Conservation (phyloP, 1,140 invertebrate species). For the Drosophila parabipectinata region DNA sequence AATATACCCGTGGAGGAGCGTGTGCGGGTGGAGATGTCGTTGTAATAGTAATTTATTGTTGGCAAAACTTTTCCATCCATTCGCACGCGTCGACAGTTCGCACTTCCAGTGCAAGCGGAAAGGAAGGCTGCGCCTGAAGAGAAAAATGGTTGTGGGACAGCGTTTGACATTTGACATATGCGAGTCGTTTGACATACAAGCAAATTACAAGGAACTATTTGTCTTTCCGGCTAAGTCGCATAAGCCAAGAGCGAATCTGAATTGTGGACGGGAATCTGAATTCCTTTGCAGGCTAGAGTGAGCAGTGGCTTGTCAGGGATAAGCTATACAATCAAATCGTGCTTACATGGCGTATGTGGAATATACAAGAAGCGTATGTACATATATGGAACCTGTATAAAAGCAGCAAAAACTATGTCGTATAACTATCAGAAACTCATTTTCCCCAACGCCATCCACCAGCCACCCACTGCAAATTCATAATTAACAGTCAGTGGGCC, state of each 20-base stretch:
- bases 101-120: conserved; percentile 13
- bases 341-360: not conserved
- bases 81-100: conserved; percentile 27
- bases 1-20: conserved; percentile 33
- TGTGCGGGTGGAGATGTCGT: conserved; percentile 62
- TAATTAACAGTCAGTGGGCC: conserved; percentile 32
- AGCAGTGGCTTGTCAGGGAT: not conserved
- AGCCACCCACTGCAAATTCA: conserved; percentile 9
- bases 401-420: too few relatives aligned
- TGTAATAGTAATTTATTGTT: conserved; percentile 80
- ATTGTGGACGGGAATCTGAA: conserved; percentile 17
- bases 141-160: conserved; percentile 60
- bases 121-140: conserved; percentile 6
- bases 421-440: too few relatives aligned
- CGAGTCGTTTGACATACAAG: conserved; percentile 76
- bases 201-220: conserved; percentile 79
- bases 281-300: not conserved
- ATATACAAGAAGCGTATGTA: not conserved
- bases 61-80: conserved; percentile 51
- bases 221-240: conserved; percentile 70
- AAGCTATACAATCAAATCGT: not conserved
- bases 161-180: conserved; percentile 74
- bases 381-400: too few relatives aligned
- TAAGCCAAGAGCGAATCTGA: conserved; percentile 53
- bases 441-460: not conserved